Percentiles rank a stretch among this genome's conserved stretches.
Evolutionary conservation across 2,888 invertebrate species (phyloP).

Genomic region (Diadegma fenestrale): DNA sequence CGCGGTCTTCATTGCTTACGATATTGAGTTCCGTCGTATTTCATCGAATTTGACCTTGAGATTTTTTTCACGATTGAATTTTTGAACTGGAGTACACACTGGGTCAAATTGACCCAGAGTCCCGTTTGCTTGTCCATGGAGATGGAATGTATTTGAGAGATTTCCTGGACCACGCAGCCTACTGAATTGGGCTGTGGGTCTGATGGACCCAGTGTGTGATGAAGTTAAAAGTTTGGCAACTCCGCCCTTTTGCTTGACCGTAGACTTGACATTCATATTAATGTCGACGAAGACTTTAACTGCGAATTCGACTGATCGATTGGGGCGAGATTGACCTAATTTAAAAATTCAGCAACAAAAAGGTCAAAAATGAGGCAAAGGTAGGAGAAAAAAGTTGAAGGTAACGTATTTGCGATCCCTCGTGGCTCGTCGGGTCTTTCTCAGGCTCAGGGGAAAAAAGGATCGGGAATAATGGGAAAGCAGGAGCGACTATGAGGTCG

Average conservation of each 20-base stretch:
- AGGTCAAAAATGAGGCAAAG: not conserved
- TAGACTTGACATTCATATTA: not conserved
- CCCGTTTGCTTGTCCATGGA: too few relatives aligned
- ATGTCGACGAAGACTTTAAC: not conserved
- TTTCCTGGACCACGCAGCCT: too few relatives aligned
- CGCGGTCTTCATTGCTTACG: not conserved
- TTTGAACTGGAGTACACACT: not conserved
- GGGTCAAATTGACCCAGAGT: not conserved
- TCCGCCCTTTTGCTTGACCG: too few relatives aligned
- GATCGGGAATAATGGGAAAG: slow-evolving; percentile 16
- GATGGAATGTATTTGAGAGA: too few relatives aligned
- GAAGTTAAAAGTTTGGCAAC: too few relatives aligned
- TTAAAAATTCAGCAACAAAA: not conserved
- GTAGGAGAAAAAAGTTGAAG: not conserved
- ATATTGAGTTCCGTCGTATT: not conserved
- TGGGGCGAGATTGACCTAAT: not conserved
- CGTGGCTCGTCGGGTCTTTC: not conserved
- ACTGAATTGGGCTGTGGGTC: not conserved
- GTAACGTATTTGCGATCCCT: not conserved
- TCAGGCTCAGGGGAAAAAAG: not conserved
- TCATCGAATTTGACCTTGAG: too few relatives aligned
- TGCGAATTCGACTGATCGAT: not conserved
- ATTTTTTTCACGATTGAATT: not conserved
- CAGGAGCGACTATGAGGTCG: slow-evolving; percentile 11
- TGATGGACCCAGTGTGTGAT: not conserved